Evolutionary conservation across 2,888 invertebrate genomes (phyloP), one percentile per base, ranked within the genome.

Genomic region (Onchidella celtica): DNA sequence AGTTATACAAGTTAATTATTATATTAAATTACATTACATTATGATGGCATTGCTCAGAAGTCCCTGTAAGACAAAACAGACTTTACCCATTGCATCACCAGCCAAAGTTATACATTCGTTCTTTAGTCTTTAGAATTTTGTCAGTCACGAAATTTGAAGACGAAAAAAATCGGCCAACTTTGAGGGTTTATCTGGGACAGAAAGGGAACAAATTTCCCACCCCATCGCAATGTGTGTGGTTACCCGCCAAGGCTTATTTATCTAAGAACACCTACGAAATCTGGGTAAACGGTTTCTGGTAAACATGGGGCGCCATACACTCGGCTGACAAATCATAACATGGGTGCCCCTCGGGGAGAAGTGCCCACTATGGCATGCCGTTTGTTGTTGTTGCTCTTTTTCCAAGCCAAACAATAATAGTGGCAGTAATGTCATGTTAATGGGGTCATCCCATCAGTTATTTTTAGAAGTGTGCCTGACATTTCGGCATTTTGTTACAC

Each of bases 311-410:
- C 72, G 21, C 72, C 72, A 59, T 72, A 72, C 72, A 59, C n/a
- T 59, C 21, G 72, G 72, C 4, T 72, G 72, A n/a, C 72, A 72
- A 72, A 72, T 59, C 72, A 72, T 72, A 72, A 72, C 72, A 72
- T 9, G 24, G 72, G 9, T 34, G 36, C 72, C 72, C 57, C 57
- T 14, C 6, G n/a, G n/a, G n/a, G n/a, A n/a, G 24, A 59, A 24
- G 17, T 59, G 32, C 59, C 24, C n/a, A n/a, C 36, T 72, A 72
- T 57, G 72, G 72, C 11, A 72, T 21, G 24, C 72, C 72, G 72
- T 72, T 72, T 72, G 72, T 72, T 72, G 72, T 72, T 72, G 72
- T 72, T 72, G 57, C 21, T 72, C 72, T 72, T 72, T n/a, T 72
- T 57, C 34, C 24, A 72, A 27, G 40, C 34, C 55, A 72, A 72